Base-by-base conservation (phyloP, 2,888 invertebrate species). In the Escarpia spicata region DNA sequence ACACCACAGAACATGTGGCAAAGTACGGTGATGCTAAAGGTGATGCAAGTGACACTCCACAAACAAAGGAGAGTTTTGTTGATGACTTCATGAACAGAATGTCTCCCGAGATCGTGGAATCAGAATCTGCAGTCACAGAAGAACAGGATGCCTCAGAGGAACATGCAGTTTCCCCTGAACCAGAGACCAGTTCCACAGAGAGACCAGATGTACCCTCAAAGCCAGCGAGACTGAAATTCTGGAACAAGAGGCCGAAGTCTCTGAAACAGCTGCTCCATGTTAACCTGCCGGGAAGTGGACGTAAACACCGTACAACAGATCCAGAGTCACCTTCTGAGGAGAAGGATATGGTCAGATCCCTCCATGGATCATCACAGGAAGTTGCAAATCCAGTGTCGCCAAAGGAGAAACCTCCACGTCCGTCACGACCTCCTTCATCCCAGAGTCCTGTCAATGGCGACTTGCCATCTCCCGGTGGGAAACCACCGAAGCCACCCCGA, bases 401-500 rank as follows among this genome's bases (percentile, higher is more conserved):
- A 26, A 75, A 75, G 26, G 75, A 75, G 75, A 75, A 75, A 26
- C 75, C 75, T 19, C 75, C 75, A 75, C 75, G 75, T 4, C 75
- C 75, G 6, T 26, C 75, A 15, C 15, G n/a, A 6, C 75, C 26
- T 26, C 75, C 75, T 6, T 75, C 75, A 75, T 6, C 75, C 75
- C 75, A 75, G 75, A 75, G 75, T 75, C 26, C 75, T 75, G 75
- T 75, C 75, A 75, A 75, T 26, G 75, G 75, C 6, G n/a, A 75
- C 19, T 26, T 75, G 26, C n/a, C 75, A 75, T 75, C 75, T 15
- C 75, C 75, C 26, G 19, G 26, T 75, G 75, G 75, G 75, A 75
- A 75, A n/a, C 75, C n/a, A 75, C 75, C 75, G 19, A 75, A 75
- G 75, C 75, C 75, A 75, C 75, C 75, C 19, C 75, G 75, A 75